These are phyloP conservation scores for Cnemophilus loriae DNA, from an alignment of 2,113 vertebrate genomes.

Conservation along the genomic window DNA sequence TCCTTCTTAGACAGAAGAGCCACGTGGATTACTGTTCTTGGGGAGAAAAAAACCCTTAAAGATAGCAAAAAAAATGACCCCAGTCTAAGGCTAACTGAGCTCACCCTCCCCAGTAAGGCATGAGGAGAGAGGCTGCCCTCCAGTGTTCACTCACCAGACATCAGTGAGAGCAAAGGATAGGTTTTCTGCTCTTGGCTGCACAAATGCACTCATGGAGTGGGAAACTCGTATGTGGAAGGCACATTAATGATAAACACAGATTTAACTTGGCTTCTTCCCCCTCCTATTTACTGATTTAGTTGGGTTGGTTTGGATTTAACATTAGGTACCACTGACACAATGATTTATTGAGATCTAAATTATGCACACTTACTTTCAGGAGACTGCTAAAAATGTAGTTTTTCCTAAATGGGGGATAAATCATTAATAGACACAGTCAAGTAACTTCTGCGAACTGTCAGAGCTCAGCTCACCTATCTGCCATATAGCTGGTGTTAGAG, in stretches of 20 bases:
- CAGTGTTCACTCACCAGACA: neutral
- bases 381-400: neutral
- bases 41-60: neutral
- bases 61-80: accelerated
- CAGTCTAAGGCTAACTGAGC: neutral
- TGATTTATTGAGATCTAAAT: neutral
- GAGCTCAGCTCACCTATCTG: neutral
- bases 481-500: neutral
- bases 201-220: accelerated
- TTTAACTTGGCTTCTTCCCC: neutral
- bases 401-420: neutral
- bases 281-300: neutral
- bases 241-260: neutral
- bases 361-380: neutral
- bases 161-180: neutral
- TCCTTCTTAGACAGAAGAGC: neutral
- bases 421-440: neutral
- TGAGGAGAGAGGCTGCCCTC: slow-evolving; percentile 4
- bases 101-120: neutral
- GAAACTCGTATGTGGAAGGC: neutral
- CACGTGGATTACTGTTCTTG: accelerated
- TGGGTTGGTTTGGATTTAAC: neutral
- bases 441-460: neutral
- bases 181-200: neutral
- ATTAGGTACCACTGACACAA: neutral